Evolutionary conservation across 2,888 invertebrate genomes (phyloP).

Genomic region (Meliscaeva auricollis): DNA sequence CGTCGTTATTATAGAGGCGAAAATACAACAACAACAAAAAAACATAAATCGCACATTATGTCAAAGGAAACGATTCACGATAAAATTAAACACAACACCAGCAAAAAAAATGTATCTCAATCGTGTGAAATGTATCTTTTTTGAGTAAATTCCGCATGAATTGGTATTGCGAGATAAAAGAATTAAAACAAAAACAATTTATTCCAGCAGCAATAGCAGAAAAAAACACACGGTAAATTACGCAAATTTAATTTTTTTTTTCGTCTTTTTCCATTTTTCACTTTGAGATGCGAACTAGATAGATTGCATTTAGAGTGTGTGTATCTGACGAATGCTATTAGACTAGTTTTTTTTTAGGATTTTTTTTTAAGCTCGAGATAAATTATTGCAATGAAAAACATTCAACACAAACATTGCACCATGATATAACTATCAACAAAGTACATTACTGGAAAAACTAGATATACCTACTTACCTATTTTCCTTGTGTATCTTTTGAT

Average conservation of each 20-base stretch:
- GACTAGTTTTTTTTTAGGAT: background rate
- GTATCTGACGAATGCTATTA: slow-evolving; percentile 21
- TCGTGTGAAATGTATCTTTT: slow-evolving; percentile 53
- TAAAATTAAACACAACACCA: background rate
- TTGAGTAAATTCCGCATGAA: slow-evolving; percentile 29
- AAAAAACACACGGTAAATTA: slow-evolving; percentile 25
- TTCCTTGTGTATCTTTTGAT: too few relatives aligned
- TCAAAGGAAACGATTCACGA: slow-evolving; percentile 30
- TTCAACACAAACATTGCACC: background rate
- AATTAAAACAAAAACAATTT: slow-evolving; percentile 15
- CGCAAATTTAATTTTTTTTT: slow-evolving; percentile 31
- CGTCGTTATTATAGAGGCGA: background rate
- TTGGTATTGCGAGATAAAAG: background rate
- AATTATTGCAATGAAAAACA: slow-evolving; percentile 1
- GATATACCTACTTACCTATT: too few relatives aligned
- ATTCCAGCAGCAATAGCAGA: slow-evolving; percentile 1
- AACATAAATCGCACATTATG: slow-evolving; percentile 24
- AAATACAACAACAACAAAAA: background rate
- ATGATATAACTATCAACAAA: too few relatives aligned
- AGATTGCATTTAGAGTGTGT: slow-evolving; percentile 9
- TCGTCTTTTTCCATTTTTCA: background rate
- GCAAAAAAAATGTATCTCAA: slow-evolving; percentile 45
- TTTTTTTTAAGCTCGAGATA: background rate
- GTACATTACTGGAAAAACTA: too few relatives aligned
- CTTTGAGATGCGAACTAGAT: slow-evolving; percentile 15